Conservation (phyloP, 2,888 invertebrate species). For the Notocelia uddmanniana region DNA sequence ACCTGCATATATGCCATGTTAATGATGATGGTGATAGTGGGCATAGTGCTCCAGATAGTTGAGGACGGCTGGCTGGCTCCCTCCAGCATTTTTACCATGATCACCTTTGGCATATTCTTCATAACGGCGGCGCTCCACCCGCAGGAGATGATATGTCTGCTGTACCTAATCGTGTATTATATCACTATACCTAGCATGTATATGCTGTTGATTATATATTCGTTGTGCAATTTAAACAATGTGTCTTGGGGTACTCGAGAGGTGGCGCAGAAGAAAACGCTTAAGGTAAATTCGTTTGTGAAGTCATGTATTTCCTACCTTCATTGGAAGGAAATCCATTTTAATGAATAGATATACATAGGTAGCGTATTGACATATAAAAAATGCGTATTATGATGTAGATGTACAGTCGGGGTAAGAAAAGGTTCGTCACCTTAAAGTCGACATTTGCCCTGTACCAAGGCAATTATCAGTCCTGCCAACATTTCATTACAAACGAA, state of each 20-base stretch:
- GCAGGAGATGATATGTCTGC: conserved; percentile 90
- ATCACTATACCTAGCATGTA: conserved; percentile 98
- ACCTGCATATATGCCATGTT: conserved; percentile 92
- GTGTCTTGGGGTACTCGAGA: conserved; percentile 98
- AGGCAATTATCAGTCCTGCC: too few relatives aligned
- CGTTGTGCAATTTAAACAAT: conserved; percentile 96
- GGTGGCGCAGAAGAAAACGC: conserved; percentile 81
- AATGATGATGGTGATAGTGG: conserved; percentile 95
- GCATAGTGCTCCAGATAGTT: conserved; percentile 91
- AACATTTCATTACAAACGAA: too few relatives aligned
- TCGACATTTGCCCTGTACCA: too few relatives aligned
- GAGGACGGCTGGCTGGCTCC: conserved; percentile 93
- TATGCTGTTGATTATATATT: conserved; percentile 95
- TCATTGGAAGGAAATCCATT: neutral
- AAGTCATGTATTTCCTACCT: too few relatives aligned
- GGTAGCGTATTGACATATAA: neutral
- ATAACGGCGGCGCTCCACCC: conserved; percentile 91
- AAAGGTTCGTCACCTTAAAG: too few relatives aligned
- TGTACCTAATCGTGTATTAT: conserved; percentile 91
- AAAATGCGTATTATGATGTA: too few relatives aligned
- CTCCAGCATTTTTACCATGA: conserved; percentile 93
- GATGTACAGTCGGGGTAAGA: too few relatives aligned
- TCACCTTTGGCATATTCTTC: conserved; percentile 89
- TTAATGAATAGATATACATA: neutral
- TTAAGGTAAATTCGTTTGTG: conserved; percentile 62